Evolutionary conservation across 2,888 invertebrate species (phyloP), one percentile per base, ranked within the genome.

Genomic region (Amphipoea lucens): DNA sequence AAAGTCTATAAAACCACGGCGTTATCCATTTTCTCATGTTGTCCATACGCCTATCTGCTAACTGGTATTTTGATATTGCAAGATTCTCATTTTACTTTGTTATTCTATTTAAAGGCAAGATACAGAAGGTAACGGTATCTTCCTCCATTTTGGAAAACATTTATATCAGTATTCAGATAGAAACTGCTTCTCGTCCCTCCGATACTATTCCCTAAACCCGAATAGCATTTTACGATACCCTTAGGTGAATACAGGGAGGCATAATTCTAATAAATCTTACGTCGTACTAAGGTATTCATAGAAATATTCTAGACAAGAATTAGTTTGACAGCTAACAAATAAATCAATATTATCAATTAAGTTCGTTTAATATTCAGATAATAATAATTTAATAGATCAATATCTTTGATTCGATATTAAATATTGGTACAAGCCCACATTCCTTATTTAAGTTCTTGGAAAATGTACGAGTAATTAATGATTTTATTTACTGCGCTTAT

Each of bases 311-410:
- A 20, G 9, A 54, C 45, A 84, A 11, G 48, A 57, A 20, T 67
- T 54, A 67, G 48, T 68, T 71, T 57, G 29, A 12, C 40, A 71
- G 40, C 29, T 29, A 23, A 3, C 42, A 70, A 29, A 42, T 69
- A 62, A 42, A 85, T 73, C 71, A 80, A 79, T 63, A 80, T 71
- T 67, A 62, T 67, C 81, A 85, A 85, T 82, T 65, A 78, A 40
- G 29, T 51, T 36, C 17, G 12, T 60, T 70, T 48, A 68, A 57
- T 57, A 72, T 72, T 62, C 67, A 51, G 12, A 29, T 42, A 51
- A 72, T 70, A 66, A 62, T 84, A 63, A 63, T 40, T 68, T 78
- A 62, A 42, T 45, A 72, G 70, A 74, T 68, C 60, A 60, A 65
- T 68, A 80, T 70, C 70, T 63, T 29, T 74, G 63, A 72, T 79